phyloP scores from a whole-genome alignment of 2,888 invertebrate species.

The Drosophila leonis region DNA sequence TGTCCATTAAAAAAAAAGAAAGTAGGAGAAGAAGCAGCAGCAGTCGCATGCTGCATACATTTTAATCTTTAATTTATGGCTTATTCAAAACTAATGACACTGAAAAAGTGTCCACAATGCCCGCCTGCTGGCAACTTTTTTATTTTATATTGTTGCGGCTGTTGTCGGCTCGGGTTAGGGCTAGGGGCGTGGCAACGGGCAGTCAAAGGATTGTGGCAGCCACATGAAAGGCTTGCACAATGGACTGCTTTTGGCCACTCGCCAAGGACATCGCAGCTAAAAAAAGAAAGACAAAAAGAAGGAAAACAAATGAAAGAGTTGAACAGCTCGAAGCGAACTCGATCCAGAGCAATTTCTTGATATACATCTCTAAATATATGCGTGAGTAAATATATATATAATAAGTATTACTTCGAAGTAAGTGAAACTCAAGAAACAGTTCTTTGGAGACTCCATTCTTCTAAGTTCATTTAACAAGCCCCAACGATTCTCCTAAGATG shows the following conservation, averaged over 20 bases:
- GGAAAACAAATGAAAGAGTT: neutral
- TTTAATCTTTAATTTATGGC: conserved; percentile 81
- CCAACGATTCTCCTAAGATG: too few species aligned
- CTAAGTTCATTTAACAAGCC: too few species aligned
- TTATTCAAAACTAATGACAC: conserved; percentile 80
- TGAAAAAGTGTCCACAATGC: conserved; percentile 68
- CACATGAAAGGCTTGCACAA: conserved; percentile 18
- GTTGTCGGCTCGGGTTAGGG: neutral
- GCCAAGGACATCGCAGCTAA: conserved; percentile 21
- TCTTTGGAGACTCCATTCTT: too few species aligned
- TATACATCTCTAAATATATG: neutral
- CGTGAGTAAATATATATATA: neutral
- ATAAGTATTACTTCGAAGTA: neutral
- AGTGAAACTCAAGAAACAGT: too few species aligned
- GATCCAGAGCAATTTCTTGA: neutral
- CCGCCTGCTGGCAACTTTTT: conserved; percentile 11
- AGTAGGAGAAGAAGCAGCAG: conserved; percentile 3
- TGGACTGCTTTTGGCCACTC: neutral
- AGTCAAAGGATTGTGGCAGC: conserved; percentile 27
- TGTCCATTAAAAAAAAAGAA: conserved; percentile 40
- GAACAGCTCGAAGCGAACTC: neutral
- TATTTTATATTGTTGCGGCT: conserved; percentile 5
- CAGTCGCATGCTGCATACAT: conserved; percentile 61
- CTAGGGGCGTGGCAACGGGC: conserved; percentile 13
- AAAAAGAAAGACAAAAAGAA: neutral